Conservation (phyloP, 2,888 invertebrate genomes). For the Lasioglossum leucozonium region DNA sequence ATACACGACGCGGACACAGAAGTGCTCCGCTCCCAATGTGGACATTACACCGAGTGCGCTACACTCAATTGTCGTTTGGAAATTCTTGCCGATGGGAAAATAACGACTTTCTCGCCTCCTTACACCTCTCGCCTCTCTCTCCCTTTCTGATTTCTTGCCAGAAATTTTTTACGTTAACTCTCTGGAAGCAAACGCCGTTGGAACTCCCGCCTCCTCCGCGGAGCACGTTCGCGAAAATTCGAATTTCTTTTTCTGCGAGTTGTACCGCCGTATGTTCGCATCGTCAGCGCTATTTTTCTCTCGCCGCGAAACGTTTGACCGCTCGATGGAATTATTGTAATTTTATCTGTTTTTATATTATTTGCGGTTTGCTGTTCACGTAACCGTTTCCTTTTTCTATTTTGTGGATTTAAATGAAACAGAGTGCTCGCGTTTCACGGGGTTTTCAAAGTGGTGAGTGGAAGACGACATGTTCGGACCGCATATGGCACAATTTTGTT, state of each 20-base stretch:
- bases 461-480: background rate
- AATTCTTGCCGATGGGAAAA: constrained; percentile 26
- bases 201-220: background rate
- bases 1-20: constrained; percentile 29
- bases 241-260: too few species aligned
- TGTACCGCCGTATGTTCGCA: too few species aligned
- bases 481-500: constrained; percentile 9
- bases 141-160: background rate
- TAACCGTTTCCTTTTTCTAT: too few species aligned
- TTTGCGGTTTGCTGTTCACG: too few species aligned
- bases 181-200: too few species aligned
- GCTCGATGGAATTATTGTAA: background rate
- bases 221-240: background rate
- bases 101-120: constrained; percentile 3
- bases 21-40: constrained; percentile 17
- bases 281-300: too few species aligned
- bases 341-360: too few species aligned
- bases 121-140: too few species aligned
- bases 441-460: background rate
- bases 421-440: background rate
- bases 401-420: background rate
- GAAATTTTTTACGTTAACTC: background rate
- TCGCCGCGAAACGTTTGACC: too few species aligned
- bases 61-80: constrained; percentile 45
- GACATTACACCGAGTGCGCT: constrained; percentile 29